Percentiles rank a stretch among this genome's conserved stretches.
Evolutionary conservation across 2,797 vertebrate species (phyloP).

Genomic region (Rhynchotus rufescens): DNA sequence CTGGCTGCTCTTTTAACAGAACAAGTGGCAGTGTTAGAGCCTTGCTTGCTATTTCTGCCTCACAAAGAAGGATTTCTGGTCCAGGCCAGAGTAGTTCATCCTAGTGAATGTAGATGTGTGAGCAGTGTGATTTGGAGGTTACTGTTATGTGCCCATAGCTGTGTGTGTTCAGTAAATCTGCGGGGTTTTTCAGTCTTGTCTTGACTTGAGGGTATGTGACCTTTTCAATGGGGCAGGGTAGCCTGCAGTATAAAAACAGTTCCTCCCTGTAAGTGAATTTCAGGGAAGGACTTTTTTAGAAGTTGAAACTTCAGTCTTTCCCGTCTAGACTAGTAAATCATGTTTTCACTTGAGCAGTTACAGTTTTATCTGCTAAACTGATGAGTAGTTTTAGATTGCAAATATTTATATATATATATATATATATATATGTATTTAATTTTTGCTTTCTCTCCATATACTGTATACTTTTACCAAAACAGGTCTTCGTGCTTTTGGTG

Average conservation of each 20-base stretch:
- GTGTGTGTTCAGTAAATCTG: background rate
- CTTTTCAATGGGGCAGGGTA: background rate
- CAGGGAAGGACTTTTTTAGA: background rate
- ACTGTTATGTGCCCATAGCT: background rate
- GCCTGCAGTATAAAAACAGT: background rate
- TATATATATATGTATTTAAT: background rate
- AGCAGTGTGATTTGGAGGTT: background rate
- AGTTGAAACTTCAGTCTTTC: background rate
- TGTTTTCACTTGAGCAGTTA: background rate
- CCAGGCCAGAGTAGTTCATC: background rate
- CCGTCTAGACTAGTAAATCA: background rate
- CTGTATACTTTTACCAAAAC: background rate
- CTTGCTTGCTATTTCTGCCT: background rate
- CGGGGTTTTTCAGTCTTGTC: background rate
- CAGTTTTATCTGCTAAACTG: background rate
- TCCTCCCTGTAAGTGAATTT: background rate
- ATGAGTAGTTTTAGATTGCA: background rate
- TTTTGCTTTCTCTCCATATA: background rate
- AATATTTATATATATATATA: background rate
- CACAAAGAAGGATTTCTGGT: background rate
- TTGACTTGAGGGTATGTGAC: background rate
- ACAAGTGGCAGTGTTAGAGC: background rate
- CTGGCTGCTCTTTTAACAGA: background rate
- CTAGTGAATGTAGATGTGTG: background rate
- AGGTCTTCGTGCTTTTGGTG: background rate